Conservation (phyloP, 2,797 vertebrate genomes). For the Xyrichtys novacula region DNA sequence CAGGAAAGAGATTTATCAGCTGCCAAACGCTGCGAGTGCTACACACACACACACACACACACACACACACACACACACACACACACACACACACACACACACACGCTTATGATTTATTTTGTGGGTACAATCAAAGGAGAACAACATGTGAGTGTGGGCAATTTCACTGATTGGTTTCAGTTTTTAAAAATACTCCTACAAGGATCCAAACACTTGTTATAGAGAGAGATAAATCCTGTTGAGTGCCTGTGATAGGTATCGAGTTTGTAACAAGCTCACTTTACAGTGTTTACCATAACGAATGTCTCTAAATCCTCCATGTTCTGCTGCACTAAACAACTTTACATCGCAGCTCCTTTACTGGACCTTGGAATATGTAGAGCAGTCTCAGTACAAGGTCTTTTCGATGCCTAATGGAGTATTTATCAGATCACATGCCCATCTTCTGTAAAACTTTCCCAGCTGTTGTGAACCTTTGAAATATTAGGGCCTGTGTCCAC, state of each 20-base stretch:
- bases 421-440: background rate
- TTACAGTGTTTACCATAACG: background rate
- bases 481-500: too few relatives aligned
- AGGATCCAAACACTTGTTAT: conserved; percentile 30
- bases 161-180: conserved; percentile 54
- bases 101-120: conserved; percentile 49
- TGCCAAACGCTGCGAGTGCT: conserved; percentile 19
- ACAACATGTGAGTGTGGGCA: conserved; percentile 25
- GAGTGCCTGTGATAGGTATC: conserved; percentile 16
- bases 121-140: conserved; percentile 34
- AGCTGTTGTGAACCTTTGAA: too few relatives aligned
- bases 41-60: too few relatives aligned
- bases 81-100: too few relatives aligned
- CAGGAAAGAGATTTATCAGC: conserved; percentile 32
- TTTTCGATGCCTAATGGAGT: background rate
- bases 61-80: too few relatives aligned
- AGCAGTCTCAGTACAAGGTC: background rate
- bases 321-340: background rate
- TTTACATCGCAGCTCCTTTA: background rate
- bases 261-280: conserved; percentile 12
- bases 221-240: conserved; percentile 19
- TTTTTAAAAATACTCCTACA: conserved; percentile 19
- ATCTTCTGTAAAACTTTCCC: background rate
- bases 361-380: background rate
- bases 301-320: conserved; percentile 1